These are phyloP conservation scores for Melanaphis sacchari DNA, from an alignment of 1,140 invertebrate species.

Conservation along the genomic window DNA sequence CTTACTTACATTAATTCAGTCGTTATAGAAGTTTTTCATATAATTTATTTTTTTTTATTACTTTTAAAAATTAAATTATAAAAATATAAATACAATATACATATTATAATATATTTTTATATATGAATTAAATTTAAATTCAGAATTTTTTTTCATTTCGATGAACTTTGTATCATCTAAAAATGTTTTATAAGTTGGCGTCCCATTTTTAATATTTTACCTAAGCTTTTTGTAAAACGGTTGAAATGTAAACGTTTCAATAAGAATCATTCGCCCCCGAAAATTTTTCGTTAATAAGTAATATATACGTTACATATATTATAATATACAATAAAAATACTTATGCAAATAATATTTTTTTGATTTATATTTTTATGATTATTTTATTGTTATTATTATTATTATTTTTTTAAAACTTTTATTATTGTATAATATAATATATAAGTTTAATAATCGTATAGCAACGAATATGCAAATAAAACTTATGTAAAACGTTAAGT, in stretches of 20 bases:
- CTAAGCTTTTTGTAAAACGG: background rate
- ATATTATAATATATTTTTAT: background rate
- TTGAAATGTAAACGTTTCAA: background rate
- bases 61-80: background rate
- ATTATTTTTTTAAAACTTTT: no score
- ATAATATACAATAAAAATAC: no score
- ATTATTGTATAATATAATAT: background rate
- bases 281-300: no score
- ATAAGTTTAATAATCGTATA: background rate
- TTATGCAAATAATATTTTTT: no score
- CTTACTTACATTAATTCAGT: background rate
- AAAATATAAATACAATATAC: background rate
- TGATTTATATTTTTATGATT: background rate
- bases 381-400: background rate
- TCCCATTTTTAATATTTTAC: constrained; percentile 9
- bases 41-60: background rate
- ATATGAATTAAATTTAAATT: background rate
- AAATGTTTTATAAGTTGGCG: background rate
- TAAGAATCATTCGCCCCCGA: background rate
- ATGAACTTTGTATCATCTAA: background rate
- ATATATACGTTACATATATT: no score
- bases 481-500: background rate
- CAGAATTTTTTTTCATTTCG: background rate
- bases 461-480: background rate
- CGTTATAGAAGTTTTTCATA: background rate